Conservation (phyloP, 2,888 invertebrate genomes). For the Atethmia centrago region DNA sequence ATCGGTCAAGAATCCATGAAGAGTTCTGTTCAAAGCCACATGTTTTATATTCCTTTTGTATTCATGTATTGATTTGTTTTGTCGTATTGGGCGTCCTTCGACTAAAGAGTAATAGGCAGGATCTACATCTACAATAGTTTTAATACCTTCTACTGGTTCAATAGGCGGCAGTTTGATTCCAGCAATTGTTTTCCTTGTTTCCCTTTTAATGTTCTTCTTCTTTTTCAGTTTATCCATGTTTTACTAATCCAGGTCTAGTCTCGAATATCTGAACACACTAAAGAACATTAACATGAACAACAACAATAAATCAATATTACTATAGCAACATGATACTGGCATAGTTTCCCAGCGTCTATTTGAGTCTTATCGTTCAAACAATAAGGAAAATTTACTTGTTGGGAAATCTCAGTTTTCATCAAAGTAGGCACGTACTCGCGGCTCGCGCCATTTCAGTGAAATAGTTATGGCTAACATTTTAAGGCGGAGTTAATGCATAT, state of each 20-base stretch:
- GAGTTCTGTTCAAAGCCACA: conserved; percentile 81
- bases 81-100: conserved; percentile 90
- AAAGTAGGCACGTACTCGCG: background rate
- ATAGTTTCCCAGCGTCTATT: background rate
- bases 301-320: conserved; percentile 76
- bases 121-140: conserved; percentile 91
- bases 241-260: conserved; percentile 7
- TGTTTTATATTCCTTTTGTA: conserved; percentile 90
- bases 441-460: too few relatives aligned
- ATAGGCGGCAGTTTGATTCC: conserved; percentile 85
- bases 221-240: conserved; percentile 64
- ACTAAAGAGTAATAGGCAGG: conserved; percentile 91
- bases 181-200: conserved; percentile 75
- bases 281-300: conserved; percentile 5
- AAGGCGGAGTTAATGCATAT: background rate
- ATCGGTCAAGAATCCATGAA: conserved; percentile 82
- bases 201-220: conserved; percentile 74
- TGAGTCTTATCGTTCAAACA: conserved; percentile 26
- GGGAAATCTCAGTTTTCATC: conserved; percentile 6
- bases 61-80: conserved; percentile 88
- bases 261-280: conserved; percentile 24
- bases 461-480: background rate
- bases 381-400: conserved; percentile 8
- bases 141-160: conserved; percentile 76
- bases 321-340: conserved; percentile 74